Conservation (phyloP, 2,888 invertebrate species). For the Vannuccia rotundouncinata region DNA sequence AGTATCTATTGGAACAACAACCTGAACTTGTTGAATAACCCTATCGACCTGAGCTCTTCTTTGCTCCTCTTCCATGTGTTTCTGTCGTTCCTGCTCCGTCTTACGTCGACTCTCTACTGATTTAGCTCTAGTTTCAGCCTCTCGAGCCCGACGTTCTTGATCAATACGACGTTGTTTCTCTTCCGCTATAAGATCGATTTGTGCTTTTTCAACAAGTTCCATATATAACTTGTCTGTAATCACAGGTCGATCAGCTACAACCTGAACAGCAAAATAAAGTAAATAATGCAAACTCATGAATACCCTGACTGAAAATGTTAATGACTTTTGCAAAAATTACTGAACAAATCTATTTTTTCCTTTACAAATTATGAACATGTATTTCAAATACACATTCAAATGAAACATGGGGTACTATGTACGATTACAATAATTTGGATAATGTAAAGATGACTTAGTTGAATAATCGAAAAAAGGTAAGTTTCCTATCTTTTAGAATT, state of each 20-base stretch:
- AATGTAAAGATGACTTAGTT: too few relatives aligned
- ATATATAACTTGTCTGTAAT: background rate
- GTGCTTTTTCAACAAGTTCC: slow-evolving; percentile 16
- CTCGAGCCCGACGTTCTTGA: background rate
- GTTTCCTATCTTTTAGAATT: too few relatives aligned
- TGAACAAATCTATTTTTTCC: too few relatives aligned
- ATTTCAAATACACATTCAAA: too few relatives aligned
- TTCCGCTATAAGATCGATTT: background rate
- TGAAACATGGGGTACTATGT: too few relatives aligned
- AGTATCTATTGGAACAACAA: background rate
- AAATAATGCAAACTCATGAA: too few relatives aligned
- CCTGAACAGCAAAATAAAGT: too few relatives aligned
- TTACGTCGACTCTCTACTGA: background rate
- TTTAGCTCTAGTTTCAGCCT: background rate
- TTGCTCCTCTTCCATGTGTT: background rate
- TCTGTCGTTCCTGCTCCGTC: background rate
- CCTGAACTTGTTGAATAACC: background rate
- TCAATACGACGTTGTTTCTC: background rate
- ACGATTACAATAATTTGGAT: too few relatives aligned
- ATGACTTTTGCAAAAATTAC: too few relatives aligned
- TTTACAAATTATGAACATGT: too few relatives aligned
- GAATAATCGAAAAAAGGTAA: too few relatives aligned
- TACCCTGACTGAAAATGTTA: too few relatives aligned
- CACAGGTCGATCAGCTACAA: background rate
- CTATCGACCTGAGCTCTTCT: background rate